A percentile compares a stretch with the other conserved stretches of the same genome.
These are phyloP conservation scores for Gymnocheta viridis DNA, from an alignment of 2,888 invertebrate species.

Conservation along the genomic window DNA sequence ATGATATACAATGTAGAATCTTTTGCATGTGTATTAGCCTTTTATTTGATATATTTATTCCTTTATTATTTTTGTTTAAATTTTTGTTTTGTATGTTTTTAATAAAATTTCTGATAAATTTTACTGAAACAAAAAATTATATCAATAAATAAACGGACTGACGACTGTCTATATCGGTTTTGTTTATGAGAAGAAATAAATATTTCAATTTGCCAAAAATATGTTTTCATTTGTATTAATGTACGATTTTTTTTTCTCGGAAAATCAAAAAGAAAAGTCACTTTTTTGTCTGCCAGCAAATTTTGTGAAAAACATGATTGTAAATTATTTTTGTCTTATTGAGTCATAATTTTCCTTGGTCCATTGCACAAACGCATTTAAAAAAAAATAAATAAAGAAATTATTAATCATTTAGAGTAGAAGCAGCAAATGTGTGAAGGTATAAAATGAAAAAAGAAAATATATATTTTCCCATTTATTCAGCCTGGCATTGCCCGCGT, in stretches of 20 bases:
- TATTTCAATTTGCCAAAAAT: slow-evolving; percentile 49
- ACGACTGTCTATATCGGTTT: background rate
- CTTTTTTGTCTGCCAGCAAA: background rate
- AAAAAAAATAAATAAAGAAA: background rate
- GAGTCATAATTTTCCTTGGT: slow-evolving; percentile 61
- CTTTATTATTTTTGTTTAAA: slow-evolving; percentile 8
- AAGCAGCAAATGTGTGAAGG: slow-evolving; percentile 20
- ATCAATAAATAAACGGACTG: background rate
- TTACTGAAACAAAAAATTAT: background rate
- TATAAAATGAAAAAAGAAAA: background rate
- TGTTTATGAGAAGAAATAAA: slow-evolving; percentile 17
- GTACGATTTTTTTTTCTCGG: background rate
- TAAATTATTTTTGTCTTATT: slow-evolving; percentile 52
- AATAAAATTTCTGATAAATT: background rate
- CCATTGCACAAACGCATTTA: background rate
- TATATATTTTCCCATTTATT: slow-evolving; percentile 6
- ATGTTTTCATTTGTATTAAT: slow-evolving; percentile 11
- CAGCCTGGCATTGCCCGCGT: background rate
- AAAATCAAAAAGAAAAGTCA: slow-evolving; percentile 3
- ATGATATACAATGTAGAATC: no score
- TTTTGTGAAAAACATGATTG: background rate
- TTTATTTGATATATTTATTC: background rate
- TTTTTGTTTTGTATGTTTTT: slow-evolving; percentile 32
- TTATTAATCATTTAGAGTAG: slow-evolving; percentile 28
- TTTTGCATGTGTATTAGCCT: background rate